Conservation (phyloP, 2,113 vertebrate genomes). For the Salvator merianae region DNA sequence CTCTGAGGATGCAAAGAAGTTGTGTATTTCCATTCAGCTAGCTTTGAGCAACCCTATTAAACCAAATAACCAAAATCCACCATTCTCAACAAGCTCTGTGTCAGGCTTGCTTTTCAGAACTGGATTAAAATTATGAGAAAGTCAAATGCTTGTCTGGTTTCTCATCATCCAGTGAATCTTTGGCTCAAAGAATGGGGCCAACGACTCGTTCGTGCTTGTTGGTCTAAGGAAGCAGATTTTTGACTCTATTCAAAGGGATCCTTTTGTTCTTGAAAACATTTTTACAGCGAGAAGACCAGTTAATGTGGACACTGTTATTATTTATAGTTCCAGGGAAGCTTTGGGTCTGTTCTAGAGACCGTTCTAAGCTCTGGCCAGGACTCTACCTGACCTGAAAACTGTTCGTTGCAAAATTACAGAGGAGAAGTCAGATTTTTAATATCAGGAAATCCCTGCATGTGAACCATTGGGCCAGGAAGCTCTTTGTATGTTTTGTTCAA, state of each 20-base stretch:
- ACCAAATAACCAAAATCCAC: slow-evolving; percentile 2
- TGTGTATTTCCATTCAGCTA: slow-evolving; percentile 34
- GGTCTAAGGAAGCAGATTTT: background rate
- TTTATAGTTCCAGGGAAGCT: too few relatives aligned
- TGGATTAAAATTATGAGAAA: background rate
- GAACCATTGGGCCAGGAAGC: too few relatives aligned
- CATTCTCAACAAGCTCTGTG: background rate
- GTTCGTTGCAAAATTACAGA: too few relatives aligned
- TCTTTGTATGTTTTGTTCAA: too few relatives aligned
- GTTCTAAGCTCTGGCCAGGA: too few relatives aligned
- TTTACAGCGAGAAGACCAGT: too few relatives aligned
- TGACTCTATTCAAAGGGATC: background rate
- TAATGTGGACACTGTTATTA: too few relatives aligned
- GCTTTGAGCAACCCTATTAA: accelerated
- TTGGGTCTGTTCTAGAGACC: too few relatives aligned
- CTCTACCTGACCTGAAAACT: too few relatives aligned
- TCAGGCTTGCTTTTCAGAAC: slow-evolving; percentile 9
- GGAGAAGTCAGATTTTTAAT: too few relatives aligned
- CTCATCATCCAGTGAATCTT: background rate
- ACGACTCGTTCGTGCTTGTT: background rate
- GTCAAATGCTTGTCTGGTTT: background rate
- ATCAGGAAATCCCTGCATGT: too few relatives aligned
- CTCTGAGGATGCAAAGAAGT: slow-evolving; percentile 36
- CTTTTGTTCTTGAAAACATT: too few relatives aligned
- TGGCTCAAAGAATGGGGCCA: background rate